Base-by-base conservation (phyloP, 2,113 vertebrate genomes). In the Aldabrachelys gigantea region DNA sequence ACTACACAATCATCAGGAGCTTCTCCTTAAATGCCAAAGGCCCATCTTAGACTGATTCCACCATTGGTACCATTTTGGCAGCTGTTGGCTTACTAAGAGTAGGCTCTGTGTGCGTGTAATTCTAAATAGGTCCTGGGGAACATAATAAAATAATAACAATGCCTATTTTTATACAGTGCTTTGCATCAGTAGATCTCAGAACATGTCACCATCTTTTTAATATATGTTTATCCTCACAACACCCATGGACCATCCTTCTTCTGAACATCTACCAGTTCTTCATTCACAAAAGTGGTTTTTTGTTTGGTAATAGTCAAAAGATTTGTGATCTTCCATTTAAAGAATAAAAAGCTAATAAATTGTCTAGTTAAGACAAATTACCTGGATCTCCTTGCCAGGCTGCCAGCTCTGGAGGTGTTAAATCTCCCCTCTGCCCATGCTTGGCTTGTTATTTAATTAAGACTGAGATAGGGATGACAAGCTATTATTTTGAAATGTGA, bases 381-480 rank as follows among this genome's bases (percentile, higher is more conserved):
- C 72, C 54, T 44, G 22, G 50, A 14, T 81, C 80, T 85, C 54
- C 90, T 75, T 4, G n/a, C 11, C 52, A 24, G 29, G 75, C 41
- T 57, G 85, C 19, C 89, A 91, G 82, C 72, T 44, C 72, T 44
- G 12, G 69, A 83, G 41, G 31, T 29, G 8, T 21, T 84, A 21
- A 31, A 84, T 88, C 80, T 95, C 79, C 79, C 29, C 5, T 44
- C 65, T 82, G 82, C 76, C 82, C 59, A 24, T 87, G 94, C 90
- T 84, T 90, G 85, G 75, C 87, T 92, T 89, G 62, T 84, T 91
- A 82, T 82, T 95, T 95, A 91, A 93, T 97, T 91, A 96, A 82
- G 84, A 85, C 84, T 56, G 81, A 91, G 96, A 62, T 9, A 91
- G 82, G 50, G 76, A 79, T 75, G 94, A 94, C 92, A 92, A 88